A percentile compares a stretch with the other conserved stretches of the same genome.
Conservation (phyloP, 2,797 vertebrate genomes). For the Paramormyrops hopkinsi region DNA sequence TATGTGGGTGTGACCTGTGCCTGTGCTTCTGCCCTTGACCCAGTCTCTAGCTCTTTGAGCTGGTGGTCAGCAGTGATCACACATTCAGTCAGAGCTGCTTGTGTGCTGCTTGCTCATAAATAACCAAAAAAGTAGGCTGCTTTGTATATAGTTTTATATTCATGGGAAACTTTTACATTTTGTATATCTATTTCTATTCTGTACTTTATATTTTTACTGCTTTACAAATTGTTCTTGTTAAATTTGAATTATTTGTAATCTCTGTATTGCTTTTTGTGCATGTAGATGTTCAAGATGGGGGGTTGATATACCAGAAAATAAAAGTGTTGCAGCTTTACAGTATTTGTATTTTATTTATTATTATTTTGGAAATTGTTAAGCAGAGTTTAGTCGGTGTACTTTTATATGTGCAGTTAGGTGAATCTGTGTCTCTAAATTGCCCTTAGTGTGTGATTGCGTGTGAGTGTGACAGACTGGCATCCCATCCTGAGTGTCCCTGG, state of each 20-base stretch:
- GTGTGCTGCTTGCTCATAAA: neutral
- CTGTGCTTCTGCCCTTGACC: neutral
- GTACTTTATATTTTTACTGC: neutral
- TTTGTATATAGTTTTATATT: neutral
- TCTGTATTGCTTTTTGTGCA: neutral
- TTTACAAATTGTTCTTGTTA: conserved; percentile 5
- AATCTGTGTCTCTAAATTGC: neutral
- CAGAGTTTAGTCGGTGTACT: neutral
- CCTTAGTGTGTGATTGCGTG: neutral
- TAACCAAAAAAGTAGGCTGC: neutral
- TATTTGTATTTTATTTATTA: neutral
- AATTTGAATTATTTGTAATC: neutral
- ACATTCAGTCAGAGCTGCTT: neutral
- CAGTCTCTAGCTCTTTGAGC: neutral
- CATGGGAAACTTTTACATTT: neutral
- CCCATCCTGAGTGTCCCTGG: neutral
- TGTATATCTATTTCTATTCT: neutral
- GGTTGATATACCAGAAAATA: neutral
- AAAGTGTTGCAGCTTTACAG: neutral
- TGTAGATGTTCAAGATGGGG: neutral
- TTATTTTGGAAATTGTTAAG: neutral
- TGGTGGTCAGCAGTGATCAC: neutral
- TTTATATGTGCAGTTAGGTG: neutral
- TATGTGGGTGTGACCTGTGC: neutral
- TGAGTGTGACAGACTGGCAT: neutral